Percentiles rank a stretch among this genome's conserved stretches.
These are phyloP conservation scores for Anguilla marmorata DNA, from an alignment of 2,797 vertebrate species.

Conservation along the genomic window DNA sequence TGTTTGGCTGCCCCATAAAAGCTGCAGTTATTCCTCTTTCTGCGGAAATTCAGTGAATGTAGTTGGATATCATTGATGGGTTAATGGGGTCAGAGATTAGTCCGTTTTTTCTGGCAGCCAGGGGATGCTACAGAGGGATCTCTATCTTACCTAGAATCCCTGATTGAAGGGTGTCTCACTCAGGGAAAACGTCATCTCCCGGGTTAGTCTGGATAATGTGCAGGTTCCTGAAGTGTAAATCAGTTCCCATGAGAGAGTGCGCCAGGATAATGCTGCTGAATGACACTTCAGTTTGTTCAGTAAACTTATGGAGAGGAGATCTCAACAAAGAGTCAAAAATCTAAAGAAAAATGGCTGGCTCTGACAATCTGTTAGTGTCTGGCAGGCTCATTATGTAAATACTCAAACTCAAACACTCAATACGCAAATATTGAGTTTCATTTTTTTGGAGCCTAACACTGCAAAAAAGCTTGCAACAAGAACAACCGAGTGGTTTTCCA, in stretches of 20 bases:
- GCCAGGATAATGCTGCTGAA: not conserved
- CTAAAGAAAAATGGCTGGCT: not conserved
- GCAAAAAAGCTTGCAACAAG: not conserved
- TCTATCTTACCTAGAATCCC: not conserved
- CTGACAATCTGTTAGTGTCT: not conserved
- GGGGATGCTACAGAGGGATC: not conserved
- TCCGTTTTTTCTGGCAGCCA: not conserved
- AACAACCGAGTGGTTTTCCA: not conserved
- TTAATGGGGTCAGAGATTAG: not conserved
- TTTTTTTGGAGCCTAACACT: not conserved
- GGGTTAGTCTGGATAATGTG: not conserved
- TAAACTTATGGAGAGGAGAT: not conserved
- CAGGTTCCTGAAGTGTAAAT: slow-evolving; percentile 1
- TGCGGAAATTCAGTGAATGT: not conserved
- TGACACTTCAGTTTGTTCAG: not conserved
- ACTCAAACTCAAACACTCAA: not conserved
- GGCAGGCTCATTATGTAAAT: not conserved
- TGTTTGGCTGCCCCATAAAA: not conserved
- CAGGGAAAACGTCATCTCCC: not conserved
- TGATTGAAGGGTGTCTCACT: not conserved
- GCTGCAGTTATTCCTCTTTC: not conserved
- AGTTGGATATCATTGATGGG: not conserved
- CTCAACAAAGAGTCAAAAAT: not conserved
- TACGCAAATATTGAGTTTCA: not conserved
- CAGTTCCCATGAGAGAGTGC: not conserved